Base-by-base conservation (phyloP, 2,797 vertebrate species). In the Amniataba percoides region DNA sequence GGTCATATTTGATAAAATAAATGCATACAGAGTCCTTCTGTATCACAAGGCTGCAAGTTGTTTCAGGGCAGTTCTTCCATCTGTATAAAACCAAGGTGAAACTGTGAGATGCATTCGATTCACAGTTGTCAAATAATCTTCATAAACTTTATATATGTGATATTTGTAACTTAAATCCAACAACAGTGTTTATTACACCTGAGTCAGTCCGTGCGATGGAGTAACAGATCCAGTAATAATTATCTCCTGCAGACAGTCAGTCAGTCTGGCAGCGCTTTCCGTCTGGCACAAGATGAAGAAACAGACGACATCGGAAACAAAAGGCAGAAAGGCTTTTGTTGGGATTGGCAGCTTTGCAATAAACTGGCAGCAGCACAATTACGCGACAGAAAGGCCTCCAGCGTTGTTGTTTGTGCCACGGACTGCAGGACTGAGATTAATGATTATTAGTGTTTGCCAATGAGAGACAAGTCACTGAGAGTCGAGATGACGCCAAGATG, bases 231-330 rank as follows among this genome's bases (percentile, higher is more conserved):
- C 14, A 12, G 58, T 57, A 45, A 67, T 81, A 67, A 64, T 74
- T 60, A 70, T 69, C 74, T 62, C 59, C 69, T 39, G 69, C 74
- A 59, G 57, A 63, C 74, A 82, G 69, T 31, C 12, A 19, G 21
- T 23, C 45, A 23, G 6, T 43, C 49, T 45, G 62, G 66, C 67
- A 16, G 19, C 0, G 49, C 25, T 25, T 19, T 60, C 13, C 25
- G 36, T 27, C 68, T 68, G 63, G 70, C 57, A 0, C 19, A 0
- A 42, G 55, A 69, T 49, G 63, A 77, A 64, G 69, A 58, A 64
- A 10, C 52, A 43, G 78, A 36, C 19, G 16, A 21, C 53, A 23
- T 23, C 59, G 1, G 3, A 19, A 31, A 71, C 27, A 68, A 62
- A 49, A 81, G 61, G 10, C 42, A 23, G 55, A n/a, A 15, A 7